phyloP scores from a whole-genome alignment of 2,888 invertebrate species.

The Magallana nippona region DNA sequence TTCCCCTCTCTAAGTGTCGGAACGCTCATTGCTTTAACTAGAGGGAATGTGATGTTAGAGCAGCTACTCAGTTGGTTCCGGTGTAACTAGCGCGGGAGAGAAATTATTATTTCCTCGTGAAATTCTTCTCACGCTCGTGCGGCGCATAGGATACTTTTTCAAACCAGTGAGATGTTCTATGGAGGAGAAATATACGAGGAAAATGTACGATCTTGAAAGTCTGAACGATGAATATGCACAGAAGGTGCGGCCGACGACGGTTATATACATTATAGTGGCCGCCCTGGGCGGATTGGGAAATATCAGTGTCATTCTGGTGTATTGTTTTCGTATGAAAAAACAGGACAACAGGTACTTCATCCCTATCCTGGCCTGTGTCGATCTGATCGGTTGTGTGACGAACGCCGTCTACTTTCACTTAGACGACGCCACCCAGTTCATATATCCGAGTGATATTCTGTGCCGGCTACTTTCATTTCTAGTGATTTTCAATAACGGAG shows the following conservation, averaged over 20 bases:
- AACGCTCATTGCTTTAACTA: neutral
- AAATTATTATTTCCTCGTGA: conserved; percentile 8
- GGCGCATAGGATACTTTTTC: neutral
- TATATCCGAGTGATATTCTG: conserved; percentile 15
- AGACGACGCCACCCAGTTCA: neutral
- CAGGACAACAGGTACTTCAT: conserved; percentile 35
- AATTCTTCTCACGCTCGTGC: neutral
- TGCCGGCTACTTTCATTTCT: conserved; percentile 18
- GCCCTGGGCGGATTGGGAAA: neutral
- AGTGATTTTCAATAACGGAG: conserved; percentile 18
- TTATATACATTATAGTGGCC: neutral
- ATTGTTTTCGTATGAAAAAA: conserved; percentile 15
- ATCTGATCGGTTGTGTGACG: conserved; percentile 9
- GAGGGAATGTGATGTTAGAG: neutral
- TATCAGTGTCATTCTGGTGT: neutral
- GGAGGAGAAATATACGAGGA: neutral
- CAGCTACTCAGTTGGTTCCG: neutral
- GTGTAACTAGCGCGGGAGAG: neutral
- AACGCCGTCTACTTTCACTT: conserved; percentile 20
- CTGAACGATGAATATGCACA: conserved; percentile 10
- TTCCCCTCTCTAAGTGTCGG: too few relatives aligned
- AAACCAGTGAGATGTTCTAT: neutral
- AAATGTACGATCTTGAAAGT: neutral
- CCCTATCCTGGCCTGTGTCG: conserved; percentile 11
- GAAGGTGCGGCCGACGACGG: conserved; percentile 7